Evolutionary conservation across 2,888 invertebrate genomes (phyloP).

Genomic region (Aquatica leii): DNA sequence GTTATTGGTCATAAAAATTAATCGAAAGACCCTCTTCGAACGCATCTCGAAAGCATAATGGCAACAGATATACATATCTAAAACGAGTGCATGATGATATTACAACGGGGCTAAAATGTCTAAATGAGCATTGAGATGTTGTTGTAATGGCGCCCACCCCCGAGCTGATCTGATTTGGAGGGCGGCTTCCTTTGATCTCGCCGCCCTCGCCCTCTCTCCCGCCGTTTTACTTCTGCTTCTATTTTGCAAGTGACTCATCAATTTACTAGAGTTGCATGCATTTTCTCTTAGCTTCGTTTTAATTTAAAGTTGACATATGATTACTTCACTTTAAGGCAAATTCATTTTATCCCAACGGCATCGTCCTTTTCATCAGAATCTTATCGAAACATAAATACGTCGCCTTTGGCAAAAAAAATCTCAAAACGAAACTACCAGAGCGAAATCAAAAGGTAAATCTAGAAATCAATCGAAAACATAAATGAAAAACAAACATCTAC

Average conservation of each 20-base stretch:
- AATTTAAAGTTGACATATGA: conserved; percentile 31
- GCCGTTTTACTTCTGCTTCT: conserved; percentile 45
- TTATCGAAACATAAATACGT: no score
- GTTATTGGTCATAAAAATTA: no score
- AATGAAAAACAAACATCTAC: no score
- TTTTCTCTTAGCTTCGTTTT: conserved; percentile 32
- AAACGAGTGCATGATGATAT: conserved; percentile 30
- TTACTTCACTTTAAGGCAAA: conserved; percentile 2
- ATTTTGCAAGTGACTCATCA: conserved; percentile 64
- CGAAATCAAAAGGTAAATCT: no score
- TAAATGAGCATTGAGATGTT: conserved; percentile 42
- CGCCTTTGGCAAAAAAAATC: no score
- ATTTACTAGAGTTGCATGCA: conserved; percentile 42
- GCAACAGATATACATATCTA: background rate
- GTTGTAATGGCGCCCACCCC: conserved; percentile 43
- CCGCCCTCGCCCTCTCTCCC: conserved; percentile 63
- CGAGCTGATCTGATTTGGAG: conserved; percentile 48
- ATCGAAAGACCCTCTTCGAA: no score
- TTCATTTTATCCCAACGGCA: no score
- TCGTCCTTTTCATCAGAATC: no score
- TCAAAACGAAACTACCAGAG: no score
- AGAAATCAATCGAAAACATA: no score
- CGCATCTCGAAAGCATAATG: no score
- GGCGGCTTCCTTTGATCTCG: conserved; percentile 66
- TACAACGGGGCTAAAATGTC: conserved; percentile 36